Conservation (phyloP, 1,140 invertebrate species). For the Stegodyphus mimosarum region DNA sequence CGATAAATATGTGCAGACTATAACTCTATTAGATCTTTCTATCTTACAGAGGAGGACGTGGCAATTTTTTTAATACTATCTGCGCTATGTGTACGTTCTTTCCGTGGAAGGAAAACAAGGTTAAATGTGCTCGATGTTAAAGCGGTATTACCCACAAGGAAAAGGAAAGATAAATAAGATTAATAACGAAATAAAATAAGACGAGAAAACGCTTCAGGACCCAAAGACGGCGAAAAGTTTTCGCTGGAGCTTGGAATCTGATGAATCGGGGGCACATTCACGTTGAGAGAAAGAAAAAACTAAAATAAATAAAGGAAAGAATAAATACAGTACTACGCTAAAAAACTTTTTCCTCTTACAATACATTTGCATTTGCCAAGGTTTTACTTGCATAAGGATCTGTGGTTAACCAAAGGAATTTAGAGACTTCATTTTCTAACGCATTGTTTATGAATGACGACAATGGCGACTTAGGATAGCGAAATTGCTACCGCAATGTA, state of each 20-base stretch:
- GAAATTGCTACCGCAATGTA: too few species aligned
- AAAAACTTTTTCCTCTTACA: too few species aligned
- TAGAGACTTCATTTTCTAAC: too few species aligned
- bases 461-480: too few species aligned
- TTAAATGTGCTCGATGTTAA: background rate
- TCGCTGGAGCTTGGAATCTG: background rate
- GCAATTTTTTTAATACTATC: too few species aligned
- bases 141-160: background rate
- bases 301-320: background rate
- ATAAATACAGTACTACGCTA: too few species aligned
- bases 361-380: conserved; percentile 1
- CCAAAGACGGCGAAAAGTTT: background rate
- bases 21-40: too few species aligned
- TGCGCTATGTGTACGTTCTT: too few species aligned
- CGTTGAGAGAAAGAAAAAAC: background rate
- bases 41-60: too few species aligned
- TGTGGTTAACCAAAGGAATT: too few species aligned
- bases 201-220: background rate
- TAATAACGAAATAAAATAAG: conserved; percentile 11
- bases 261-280: background rate
- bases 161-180: conserved; percentile 20
- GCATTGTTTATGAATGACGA: too few species aligned
- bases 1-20: too few species aligned
- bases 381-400: background rate
- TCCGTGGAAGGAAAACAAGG: background rate